Base-by-base conservation (phyloP, 2,888 invertebrate species). In the Choristoneura rosaceana region DNA sequence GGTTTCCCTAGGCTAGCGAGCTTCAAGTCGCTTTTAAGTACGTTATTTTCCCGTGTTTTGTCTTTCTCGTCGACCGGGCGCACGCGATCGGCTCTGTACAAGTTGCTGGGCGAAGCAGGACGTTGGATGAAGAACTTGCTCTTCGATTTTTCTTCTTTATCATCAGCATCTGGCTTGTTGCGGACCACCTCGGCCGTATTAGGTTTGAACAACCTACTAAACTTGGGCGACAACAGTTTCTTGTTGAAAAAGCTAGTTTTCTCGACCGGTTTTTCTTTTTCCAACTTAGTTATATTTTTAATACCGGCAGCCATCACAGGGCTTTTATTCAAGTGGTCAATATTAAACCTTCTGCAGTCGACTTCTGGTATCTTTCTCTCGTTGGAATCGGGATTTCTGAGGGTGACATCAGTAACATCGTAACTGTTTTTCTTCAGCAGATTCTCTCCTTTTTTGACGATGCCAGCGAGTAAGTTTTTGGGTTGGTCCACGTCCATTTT, bases 51-150 rank as follows among this genome's bases (percentile, higher is more conserved):
- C 0, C 75, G 68, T 25, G 52, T 60, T 65, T 77, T 70, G 12
- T 76, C 69, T 10, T 79, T 70, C 0, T 76, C 81, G 15, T 84
- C 84, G 0, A 81, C 74, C 0, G 93, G 93, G 0, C 93, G 78
- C 0, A 93, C 84, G 50, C 90, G 80, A 71, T 92, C 88, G 0
- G 84, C 85, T 0, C 92, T 78, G 2, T 78, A 78, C 0, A 84
- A 74, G 70, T 79, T 82, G 47, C 80, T 82, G 0, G 93, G 91
- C 0, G 92, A 90, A 0, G 87, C 75, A 0, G 93, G 93, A 1
- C 85, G 76, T 55, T 92, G 92, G 0, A 94, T 84, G 70, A 94
- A 94, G 82, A 94, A 94, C 62, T 93, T 92, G 74, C 93, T 94
- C 69, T 85, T 84, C 3, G 91, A 90, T 50, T 90, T 91, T 15